Base-by-base conservation (phyloP, 2,113 vertebrate genomes). In the Electrona antarctica region DNA sequence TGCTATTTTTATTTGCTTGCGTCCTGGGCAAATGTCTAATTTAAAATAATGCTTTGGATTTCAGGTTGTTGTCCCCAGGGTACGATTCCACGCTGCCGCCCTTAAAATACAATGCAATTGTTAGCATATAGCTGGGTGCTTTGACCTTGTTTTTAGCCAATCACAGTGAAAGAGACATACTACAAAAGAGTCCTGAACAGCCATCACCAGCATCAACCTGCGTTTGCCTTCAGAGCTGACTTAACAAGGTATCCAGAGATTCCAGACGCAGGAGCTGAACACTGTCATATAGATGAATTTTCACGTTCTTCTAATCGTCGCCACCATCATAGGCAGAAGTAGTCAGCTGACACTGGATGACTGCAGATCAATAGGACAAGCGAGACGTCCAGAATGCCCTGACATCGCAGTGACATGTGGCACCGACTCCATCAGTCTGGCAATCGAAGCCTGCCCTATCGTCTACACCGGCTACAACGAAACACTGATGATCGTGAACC, bases 391-490 rank as follows among this genome's bases (percentile, higher is more conserved):
- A 81, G 77, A 70, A 9, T 46, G 83, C 46, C 67, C 49, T 10
- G 93, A 92, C 67, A 92, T 94, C 74, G 9, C 76, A 3, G 93
- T 93, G 77, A 0, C 11, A 0, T 94, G 93, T 69, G 91, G 93
- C 7, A 89, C 93, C 92, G 68, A 45, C 64, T 66, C 77, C 73
- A 79, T 79, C 70, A 4, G 33, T 41, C 33, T 41, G 33, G 33
- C 33, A 41, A 41, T 41, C 33, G 1, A 41, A 41, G 33, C 60
- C 29, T 52, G 60, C 8, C 93, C 92, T 0, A 85, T 92, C 56
- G 71, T 92, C 62, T 93, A 87, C 69, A 85, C 83, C 3, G 93
- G 93, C 73, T 94, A 93, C 82, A 94, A 94, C 15, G 92, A 94
- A 72, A 86, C 83, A 3, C 86, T 89, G 0, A 78, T 94, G 71